Percentiles rank a stretch among this genome's conserved stretches.
Conservation (phyloP, 2,113 vertebrate genomes). For the Dipodomys stephensi region DNA sequence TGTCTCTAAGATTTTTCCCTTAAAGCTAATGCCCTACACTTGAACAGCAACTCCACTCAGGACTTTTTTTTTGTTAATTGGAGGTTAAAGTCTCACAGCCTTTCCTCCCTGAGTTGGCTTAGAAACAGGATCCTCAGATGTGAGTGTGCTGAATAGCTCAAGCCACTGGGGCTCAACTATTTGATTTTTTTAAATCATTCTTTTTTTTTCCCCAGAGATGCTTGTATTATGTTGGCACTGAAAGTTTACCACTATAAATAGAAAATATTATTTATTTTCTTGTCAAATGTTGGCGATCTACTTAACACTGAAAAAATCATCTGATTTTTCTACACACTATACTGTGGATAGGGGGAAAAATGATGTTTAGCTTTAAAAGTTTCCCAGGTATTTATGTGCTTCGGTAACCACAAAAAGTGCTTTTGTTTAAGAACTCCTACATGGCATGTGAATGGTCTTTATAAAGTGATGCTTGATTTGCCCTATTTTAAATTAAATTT, state of each 20-base stretch:
- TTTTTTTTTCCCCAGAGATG: background rate
- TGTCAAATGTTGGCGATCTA: background rate
- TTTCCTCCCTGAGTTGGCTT: too few relatives aligned
- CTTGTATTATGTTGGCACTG: background rate
- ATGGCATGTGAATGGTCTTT: constrained; percentile 72
- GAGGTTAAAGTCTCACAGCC: too few relatives aligned
- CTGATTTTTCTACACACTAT: constrained; percentile 17
- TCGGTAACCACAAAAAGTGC: constrained; percentile 77
- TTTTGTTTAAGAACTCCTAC: constrained; percentile 73
- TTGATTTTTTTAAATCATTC: background rate
- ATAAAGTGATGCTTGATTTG: constrained; percentile 80
- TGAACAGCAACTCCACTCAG: too few relatives aligned
- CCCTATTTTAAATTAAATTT: constrained; percentile 77
- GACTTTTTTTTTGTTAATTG: too few relatives aligned
- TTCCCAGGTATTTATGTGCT: constrained; percentile 75
- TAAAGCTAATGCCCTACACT: too few relatives aligned
- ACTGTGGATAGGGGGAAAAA: background rate
- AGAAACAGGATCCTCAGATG: too few relatives aligned
- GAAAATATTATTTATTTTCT: constrained; percentile 11
- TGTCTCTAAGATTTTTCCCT: too few relatives aligned
- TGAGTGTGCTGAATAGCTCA: too few relatives aligned
- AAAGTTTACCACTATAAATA: background rate
- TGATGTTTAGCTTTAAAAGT: constrained; percentile 62
- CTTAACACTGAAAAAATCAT: constrained; percentile 28
- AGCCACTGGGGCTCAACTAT: too few relatives aligned